Base-by-base conservation (phyloP, 2,797 vertebrate species). In the Eleutherodactylus coqui region DNA sequence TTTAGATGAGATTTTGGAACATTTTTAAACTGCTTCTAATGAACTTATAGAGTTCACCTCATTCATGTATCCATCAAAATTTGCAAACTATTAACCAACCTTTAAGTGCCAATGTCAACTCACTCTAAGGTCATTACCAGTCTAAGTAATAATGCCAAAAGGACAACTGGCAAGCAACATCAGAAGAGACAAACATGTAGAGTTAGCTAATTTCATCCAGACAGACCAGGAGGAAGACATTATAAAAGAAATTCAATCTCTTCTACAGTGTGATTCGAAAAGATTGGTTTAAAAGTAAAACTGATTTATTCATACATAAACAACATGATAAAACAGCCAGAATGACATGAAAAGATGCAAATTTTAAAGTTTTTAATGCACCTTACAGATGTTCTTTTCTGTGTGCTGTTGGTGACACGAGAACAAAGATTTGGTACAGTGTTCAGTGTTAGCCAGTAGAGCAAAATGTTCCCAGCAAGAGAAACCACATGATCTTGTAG, bases 31-130 rank as follows among this genome's bases (percentile, higher is more conserved):
- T 8, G 16, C 1, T 2, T 64, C 19, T 34, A 17, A 14, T 64
- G 5, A 64, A 17, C 7, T 47, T 7, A 14, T 10, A 45, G 21
- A 72, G 7, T 43, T 16, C n/a, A 47, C 21, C 21, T 43, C 38
- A 43, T 41, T 43, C 41, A 45, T 43, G 41, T 2, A n/a, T 17
- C 1, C 6, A 17, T 29, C 36, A 64, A 17, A 47, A 21, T 11
- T 24, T 21, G 64, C 55, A 58, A 82, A 72, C 55, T 55, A 82
- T 82, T 82, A 72, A 16, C 64, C 45, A 82, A 49, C 3, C 5
- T 51, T 7, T 38, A 27, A 19, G 49, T n/a, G 67, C 67, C 80
- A 82, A 53, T 34, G 53, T 55, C 64, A 82, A 58, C 47, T 29
- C 0, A 51, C 5, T 4, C 3, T 5, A 7, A 10, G 34, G 47